Percentiles rank a stretch among this genome's conserved stretches.
phyloP scores from a whole-genome alignment of 2,113 vertebrate genomes.

The Tragelaphus strepsiceros region DNA sequence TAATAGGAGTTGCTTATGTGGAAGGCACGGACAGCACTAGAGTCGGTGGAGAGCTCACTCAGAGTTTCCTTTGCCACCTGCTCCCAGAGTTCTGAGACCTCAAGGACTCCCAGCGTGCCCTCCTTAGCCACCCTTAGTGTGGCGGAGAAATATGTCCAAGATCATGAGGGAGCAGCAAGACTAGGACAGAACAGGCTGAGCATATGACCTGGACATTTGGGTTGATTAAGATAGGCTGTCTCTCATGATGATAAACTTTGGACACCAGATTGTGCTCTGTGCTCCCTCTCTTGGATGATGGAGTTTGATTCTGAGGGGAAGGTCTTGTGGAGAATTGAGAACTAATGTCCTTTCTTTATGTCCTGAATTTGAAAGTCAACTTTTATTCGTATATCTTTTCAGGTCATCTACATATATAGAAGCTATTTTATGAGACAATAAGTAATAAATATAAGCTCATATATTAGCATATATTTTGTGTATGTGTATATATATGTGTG shows the following conservation, averaged over 20 bases:
- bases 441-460: neutral
- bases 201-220: slow-evolving; percentile 69
- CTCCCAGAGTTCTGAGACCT: slow-evolving; percentile 74
- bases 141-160: slow-evolving; percentile 41
- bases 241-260: slow-evolving; percentile 57
- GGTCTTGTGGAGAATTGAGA: slow-evolving; percentile 54
- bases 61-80: slow-evolving; percentile 82
- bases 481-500: accelerated
- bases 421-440: neutral
- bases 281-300: slow-evolving; percentile 41
- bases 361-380: neutral
- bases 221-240: slow-evolving; percentile 76
- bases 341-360: slow-evolving; percentile 43
- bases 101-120: slow-evolving; percentile 63
- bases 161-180: neutral
- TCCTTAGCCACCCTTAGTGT: slow-evolving; percentile 53
- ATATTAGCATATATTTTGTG: too few relatives aligned
- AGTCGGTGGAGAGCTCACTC: slow-evolving; percentile 79
- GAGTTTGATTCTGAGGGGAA: slow-evolving; percentile 41
- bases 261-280: slow-evolving; percentile 59
- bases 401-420: neutral
- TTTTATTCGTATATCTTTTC: neutral
- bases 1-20: slow-evolving; percentile 84
- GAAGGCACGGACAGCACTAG: slow-evolving; percentile 79
- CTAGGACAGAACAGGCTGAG: slow-evolving; percentile 48